Percentiles rank a stretch among this genome's conserved stretches.
These are phyloP conservation scores for Thera britannica DNA, from an alignment of 2,888 invertebrate species.

Conservation along the genomic window DNA sequence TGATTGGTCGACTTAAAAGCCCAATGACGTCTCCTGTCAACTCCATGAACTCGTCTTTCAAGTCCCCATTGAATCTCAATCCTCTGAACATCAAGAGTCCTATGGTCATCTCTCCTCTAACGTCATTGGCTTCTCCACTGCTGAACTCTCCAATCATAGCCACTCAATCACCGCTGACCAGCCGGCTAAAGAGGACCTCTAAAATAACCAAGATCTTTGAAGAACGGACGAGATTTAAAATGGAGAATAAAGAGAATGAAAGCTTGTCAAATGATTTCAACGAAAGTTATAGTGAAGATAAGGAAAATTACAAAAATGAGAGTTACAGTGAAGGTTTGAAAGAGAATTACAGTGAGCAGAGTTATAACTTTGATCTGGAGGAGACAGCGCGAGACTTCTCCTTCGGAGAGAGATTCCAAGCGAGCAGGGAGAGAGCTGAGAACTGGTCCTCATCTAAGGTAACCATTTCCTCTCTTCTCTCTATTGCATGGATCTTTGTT, in stretches of 20 bases:
- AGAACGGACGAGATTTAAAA: conserved; percentile 67
- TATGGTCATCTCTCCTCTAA: conserved; percentile 45
- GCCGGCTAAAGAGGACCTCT: conserved; percentile 49
- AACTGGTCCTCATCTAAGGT: conserved; percentile 72
- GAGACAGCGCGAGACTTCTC: conserved; percentile 75
- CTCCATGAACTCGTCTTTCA: conserved; percentile 17
- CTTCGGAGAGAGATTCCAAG: conserved; percentile 58
- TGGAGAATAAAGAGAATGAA: conserved; percentile 71
- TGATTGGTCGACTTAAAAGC: conserved; percentile 55
- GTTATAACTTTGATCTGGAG: conserved; percentile 63
- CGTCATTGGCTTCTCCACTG: conserved; percentile 45
- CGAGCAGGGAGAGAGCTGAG: conserved; percentile 47
- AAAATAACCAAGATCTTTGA: conserved; percentile 70
- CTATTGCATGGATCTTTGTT: conserved; percentile 17
- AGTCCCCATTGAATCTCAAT: conserved; percentile 36
- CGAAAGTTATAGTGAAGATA: conserved; percentile 6
- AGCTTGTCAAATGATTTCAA: conserved; percentile 33
- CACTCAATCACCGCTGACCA: conserved; percentile 51
- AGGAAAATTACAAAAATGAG: conserved; percentile 9
- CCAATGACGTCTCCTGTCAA: conserved; percentile 35
- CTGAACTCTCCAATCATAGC: conserved; percentile 42
- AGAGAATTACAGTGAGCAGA: conserved; percentile 6
- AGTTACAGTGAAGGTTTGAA: conserved; percentile 45
- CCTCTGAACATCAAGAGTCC: conserved; percentile 21
- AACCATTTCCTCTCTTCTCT: conserved; percentile 18